Evolutionary conservation across 2,113 vertebrate genomes (phyloP).

Genomic region (Melanostigma gelatinosum): DNA sequence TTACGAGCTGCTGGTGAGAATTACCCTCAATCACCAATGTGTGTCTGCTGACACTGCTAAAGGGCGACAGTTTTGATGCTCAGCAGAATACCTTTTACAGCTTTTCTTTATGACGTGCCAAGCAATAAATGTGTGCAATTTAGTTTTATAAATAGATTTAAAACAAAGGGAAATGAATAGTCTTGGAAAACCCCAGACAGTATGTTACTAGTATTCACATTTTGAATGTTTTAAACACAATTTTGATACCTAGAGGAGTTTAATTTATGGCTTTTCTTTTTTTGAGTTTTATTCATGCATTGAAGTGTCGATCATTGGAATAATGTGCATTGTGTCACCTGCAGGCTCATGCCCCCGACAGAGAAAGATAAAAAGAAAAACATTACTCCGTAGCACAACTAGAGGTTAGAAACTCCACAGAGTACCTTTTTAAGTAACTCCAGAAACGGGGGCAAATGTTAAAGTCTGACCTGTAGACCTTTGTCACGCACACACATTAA

Average conservation of each 20-base stretch:
- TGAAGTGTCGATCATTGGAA: background rate
- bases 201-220: background rate
- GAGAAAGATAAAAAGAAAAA: background rate
- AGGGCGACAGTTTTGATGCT: background rate
- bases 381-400: background rate
- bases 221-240: background rate
- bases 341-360: background rate
- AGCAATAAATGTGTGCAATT: background rate
- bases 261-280: too few species aligned
- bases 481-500: background rate
- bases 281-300: background rate
- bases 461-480: background rate
- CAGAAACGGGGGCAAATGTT: background rate
- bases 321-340: background rate
- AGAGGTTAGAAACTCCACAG: background rate
- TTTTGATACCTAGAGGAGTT: background rate
- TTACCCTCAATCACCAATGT: background rate
- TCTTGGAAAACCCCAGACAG: background rate
- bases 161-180: background rate
- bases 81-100: background rate
- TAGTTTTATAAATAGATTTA: background rate
- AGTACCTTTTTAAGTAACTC: slow-evolving; percentile 7
- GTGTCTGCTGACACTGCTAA: background rate
- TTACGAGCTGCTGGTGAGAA: slow-evolving; percentile 16
- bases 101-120: background rate